phyloP scores from a whole-genome alignment of 2,888 invertebrate species.

The Coleophora flavipennella region DNA sequence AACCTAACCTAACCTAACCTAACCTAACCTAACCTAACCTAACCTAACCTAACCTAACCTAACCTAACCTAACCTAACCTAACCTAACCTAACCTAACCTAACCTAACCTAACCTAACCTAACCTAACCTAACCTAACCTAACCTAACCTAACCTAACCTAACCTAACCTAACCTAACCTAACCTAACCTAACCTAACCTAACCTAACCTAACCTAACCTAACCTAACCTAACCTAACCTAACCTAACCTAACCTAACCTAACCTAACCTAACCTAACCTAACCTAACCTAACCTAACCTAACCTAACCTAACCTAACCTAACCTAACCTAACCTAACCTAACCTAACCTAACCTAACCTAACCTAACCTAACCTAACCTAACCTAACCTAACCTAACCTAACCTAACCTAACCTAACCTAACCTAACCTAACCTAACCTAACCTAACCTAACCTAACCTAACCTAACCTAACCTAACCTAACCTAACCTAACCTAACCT shows the following conservation, averaged over 20 bases:
- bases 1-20: too few relatives aligned
- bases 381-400: constrained; percentile 11
- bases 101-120: constrained; percentile 25
- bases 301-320: constrained; percentile 9
- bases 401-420: constrained; percentile 12
- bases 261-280: constrained; percentile 6
- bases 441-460: constrained; percentile 10
- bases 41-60: too few relatives aligned
- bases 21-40: too few relatives aligned
- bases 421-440: constrained; percentile 9
- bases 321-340: constrained; percentile 9
- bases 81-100: constrained; percentile 22
- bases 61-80: constrained; percentile 20
- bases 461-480: constrained; percentile 10
- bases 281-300: constrained; percentile 9
- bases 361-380: constrained; percentile 11
- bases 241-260: constrained; percentile 8
- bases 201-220: constrained; percentile 9
- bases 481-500: constrained; percentile 10
- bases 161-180: constrained; percentile 9
- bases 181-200: constrained; percentile 8
- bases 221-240: constrained; percentile 9
- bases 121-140: constrained; percentile 20
- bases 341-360: constrained; percentile 10
- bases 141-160: constrained; percentile 10